Conservation (phyloP, 2,888 invertebrate genomes). For the Isotomurus palustris region DNA sequence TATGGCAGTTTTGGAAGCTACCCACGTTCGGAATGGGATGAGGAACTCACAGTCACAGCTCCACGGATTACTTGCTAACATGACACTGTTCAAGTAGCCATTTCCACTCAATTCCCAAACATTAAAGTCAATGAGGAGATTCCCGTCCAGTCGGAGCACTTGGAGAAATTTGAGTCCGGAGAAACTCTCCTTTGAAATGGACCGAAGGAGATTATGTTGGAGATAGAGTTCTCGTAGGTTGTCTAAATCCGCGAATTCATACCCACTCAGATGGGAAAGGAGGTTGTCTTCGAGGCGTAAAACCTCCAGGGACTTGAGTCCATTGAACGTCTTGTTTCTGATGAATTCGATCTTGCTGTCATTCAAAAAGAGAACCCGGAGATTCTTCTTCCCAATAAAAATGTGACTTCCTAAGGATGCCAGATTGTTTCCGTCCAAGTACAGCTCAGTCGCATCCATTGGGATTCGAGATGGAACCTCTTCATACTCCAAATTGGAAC, state of each 20-base stretch:
- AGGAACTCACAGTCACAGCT: constrained; percentile 76
- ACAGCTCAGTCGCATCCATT: constrained; percentile 82
- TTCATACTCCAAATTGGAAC: constrained; percentile 57
- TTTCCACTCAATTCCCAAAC: constrained; percentile 70
- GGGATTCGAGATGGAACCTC: constrained; percentile 77
- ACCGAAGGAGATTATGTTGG: constrained; percentile 66
- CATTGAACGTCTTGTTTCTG: constrained; percentile 78
- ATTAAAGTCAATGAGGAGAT: constrained; percentile 71
- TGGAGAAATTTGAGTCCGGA: constrained; percentile 67
- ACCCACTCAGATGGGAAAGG: constrained; percentile 64
- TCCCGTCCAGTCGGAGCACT: constrained; percentile 75
- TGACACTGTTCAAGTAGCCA: constrained; percentile 66
- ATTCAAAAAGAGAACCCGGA: constrained; percentile 70
- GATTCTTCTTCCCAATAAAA: constrained; percentile 75
- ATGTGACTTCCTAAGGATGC: constrained; percentile 70
- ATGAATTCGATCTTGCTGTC: constrained; percentile 71
- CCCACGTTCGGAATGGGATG: constrained; percentile 74
- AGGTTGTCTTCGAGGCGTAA: constrained; percentile 71
- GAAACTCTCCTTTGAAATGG: constrained; percentile 68
- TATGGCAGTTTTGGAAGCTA: constrained; percentile 48
- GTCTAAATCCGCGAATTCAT: constrained; percentile 73
- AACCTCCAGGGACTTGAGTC: constrained; percentile 68
- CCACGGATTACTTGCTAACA: constrained; percentile 64
- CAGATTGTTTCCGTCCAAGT: constrained; percentile 77
- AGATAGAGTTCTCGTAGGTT: constrained; percentile 67